A percentile compares a stretch with the other conserved stretches of the same genome.
These are phyloP conservation scores for Octomys mimax DNA, from an alignment of 2,797 vertebrate genomes.

Conservation along the genomic window DNA sequence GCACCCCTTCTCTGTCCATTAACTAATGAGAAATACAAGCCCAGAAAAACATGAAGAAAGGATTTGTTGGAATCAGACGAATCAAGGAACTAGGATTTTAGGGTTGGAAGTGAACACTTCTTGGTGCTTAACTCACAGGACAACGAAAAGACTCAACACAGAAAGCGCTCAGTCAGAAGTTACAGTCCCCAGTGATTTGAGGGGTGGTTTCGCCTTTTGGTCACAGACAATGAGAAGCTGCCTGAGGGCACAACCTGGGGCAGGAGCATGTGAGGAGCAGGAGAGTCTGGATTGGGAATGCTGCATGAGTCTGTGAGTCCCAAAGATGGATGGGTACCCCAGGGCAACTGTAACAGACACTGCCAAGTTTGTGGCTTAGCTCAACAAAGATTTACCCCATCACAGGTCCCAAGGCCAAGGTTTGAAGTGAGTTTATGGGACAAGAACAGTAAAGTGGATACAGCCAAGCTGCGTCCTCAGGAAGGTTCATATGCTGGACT, in stretches of 20 bases:
- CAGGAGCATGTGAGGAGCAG: not conserved
- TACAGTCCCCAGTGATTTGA: not conserved
- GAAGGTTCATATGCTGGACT: not conserved
- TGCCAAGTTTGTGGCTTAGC: not conserved
- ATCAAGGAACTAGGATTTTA: not conserved
- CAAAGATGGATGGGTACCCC: accelerated
- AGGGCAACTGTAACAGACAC: not conserved
- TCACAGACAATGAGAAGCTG: not conserved
- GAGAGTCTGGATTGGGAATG: not conserved
- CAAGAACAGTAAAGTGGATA: too few species aligned
- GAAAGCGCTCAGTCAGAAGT: not conserved
- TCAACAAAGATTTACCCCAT: not conserved
- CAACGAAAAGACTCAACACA: not conserved
- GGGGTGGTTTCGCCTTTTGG: not conserved
- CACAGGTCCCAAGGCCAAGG: not conserved
- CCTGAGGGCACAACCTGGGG: accelerated
- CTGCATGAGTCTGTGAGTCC: not conserved
- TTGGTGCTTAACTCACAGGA: not conserved
- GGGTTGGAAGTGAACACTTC: not conserved
- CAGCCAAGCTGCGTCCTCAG: not conserved
- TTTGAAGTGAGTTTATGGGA: not conserved
- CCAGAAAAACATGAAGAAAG: not conserved
- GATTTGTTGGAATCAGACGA: not conserved
- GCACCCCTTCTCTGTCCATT: accelerated
- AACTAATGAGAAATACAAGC: not conserved